These are phyloP conservation scores for Physocephala rufipes DNA, from an alignment of 2,888 invertebrate species.

Conservation along the genomic window DNA sequence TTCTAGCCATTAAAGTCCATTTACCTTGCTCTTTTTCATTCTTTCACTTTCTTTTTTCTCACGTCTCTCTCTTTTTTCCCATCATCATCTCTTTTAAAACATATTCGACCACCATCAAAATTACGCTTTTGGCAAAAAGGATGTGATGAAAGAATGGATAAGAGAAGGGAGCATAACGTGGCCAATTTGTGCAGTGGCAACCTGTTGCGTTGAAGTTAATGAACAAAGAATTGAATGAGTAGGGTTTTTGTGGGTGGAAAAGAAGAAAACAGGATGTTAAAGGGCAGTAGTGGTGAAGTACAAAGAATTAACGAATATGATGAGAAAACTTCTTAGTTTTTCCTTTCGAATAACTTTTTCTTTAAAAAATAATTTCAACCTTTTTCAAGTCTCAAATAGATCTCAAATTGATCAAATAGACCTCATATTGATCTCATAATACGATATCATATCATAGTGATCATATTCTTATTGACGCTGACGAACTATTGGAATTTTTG, in stretches of 20 bases:
- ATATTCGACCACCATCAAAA: neutral
- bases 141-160: no score
- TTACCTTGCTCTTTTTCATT: neutral
- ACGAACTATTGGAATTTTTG: no score
- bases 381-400: neutral
- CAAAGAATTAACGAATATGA: no score
- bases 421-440: no score
- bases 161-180: neutral
- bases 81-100: neutral
- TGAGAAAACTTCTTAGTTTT: neutral
- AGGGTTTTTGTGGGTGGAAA: no score
- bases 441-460: no score
- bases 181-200: neutral
- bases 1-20: neutral
- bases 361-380: neutral
- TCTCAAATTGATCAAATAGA: no score
- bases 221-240: neutral
- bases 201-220: neutral
- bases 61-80: neutral
- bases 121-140: neutral
- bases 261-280: no score
- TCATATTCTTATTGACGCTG: no score
- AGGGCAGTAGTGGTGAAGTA: no score
- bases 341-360: neutral
- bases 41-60: neutral